phyloP scores from a whole-genome alignment of 2,797 vertebrate species.

The Distichodus sexfasciatus region DNA sequence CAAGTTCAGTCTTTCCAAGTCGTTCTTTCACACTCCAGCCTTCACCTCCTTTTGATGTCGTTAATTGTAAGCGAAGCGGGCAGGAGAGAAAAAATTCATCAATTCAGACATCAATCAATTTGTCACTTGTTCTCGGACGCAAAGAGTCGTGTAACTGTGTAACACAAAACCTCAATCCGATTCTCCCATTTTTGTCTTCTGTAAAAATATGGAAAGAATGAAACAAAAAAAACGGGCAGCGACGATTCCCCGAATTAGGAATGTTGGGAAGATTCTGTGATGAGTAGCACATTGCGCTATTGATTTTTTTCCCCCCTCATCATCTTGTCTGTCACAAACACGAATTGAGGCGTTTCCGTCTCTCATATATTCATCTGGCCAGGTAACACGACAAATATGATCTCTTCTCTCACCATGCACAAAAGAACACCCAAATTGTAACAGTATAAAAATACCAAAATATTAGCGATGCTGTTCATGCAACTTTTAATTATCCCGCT shows the following conservation, averaged over 20 bases:
- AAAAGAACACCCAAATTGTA: too few relatives aligned
- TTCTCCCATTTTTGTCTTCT: background rate
- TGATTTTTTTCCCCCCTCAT: slow-evolving; percentile 46
- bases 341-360: slow-evolving; percentile 15
- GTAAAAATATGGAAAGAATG: background rate
- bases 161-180: slow-evolving; percentile 12
- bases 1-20: slow-evolving; percentile 18
- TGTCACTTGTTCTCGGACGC: slow-evolving; percentile 35
- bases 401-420: too few relatives aligned
- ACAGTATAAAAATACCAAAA: too few relatives aligned
- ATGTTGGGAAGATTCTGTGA: slow-evolving; percentile 26
- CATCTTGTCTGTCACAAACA: slow-evolving; percentile 35
- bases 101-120: slow-evolving; percentile 52
- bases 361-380: slow-evolving; percentile 13
- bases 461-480: background rate
- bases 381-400: slow-evolving; percentile 1
- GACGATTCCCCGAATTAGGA: slow-evolving; percentile 25
- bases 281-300: slow-evolving; percentile 28
- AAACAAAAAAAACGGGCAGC: slow-evolving; percentile 13
- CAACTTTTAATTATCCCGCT: background rate
- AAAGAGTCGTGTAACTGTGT: slow-evolving; percentile 12
- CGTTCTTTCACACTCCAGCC: slow-evolving; percentile 19
- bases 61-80: slow-evolving; percentile 37
- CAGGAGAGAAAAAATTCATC: slow-evolving; percentile 29
- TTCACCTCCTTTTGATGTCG: slow-evolving; percentile 24